These are phyloP conservation scores for Prunella fulvescens DNA, from an alignment of 2,113 vertebrate species.

Conservation along the genomic window DNA sequence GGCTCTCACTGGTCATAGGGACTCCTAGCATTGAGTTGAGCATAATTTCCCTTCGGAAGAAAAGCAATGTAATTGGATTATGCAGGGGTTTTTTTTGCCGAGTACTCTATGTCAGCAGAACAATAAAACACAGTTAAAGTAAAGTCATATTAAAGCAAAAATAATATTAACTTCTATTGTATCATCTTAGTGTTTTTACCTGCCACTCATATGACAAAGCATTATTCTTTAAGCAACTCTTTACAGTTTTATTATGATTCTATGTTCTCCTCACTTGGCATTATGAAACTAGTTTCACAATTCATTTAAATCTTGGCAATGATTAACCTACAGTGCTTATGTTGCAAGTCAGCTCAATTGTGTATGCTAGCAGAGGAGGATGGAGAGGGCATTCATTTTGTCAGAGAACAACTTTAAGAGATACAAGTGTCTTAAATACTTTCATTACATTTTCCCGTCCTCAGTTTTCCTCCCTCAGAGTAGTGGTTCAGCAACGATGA, in stretches of 20 bases:
- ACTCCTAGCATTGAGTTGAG: neutral
- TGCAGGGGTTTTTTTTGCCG: neutral
- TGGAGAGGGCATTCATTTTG: neutral
- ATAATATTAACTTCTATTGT: neutral
- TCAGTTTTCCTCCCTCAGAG: neutral
- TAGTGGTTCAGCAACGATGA: neutral
- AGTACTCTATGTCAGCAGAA: neutral
- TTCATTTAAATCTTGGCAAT: neutral
- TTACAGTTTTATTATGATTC: neutral
- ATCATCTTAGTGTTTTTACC: neutral
- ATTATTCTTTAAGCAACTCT: neutral
- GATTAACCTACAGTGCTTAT: neutral
- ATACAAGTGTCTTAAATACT: neutral
- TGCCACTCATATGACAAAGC: neutral
- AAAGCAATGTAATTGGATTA: neutral
- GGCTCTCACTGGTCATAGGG: neutral
- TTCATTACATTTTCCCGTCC: neutral
- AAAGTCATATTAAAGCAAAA: neutral
- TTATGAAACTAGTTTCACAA: neutral
- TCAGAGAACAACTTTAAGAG: neutral
- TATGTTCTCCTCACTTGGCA: neutral
- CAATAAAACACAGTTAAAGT: neutral
- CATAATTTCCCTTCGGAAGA: neutral
- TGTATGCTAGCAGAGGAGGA: neutral
- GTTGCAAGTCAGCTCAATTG: neutral